These are phyloP conservation scores for Drosophila ustulata DNA, from an alignment of 2,888 invertebrate species.

Conservation along the genomic window DNA sequence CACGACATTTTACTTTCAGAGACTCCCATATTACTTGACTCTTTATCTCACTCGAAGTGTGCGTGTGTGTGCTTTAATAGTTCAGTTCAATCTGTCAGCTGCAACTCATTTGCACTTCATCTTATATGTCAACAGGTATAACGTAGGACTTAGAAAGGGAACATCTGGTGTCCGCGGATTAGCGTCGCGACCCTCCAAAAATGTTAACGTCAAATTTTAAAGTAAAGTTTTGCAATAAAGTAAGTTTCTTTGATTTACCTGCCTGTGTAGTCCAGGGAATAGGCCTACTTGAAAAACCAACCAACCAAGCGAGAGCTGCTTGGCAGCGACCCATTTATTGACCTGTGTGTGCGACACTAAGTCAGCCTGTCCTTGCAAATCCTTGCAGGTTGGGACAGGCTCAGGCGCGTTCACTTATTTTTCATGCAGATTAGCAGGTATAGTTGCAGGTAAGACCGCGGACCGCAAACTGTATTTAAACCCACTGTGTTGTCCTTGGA, in stretches of 20 bases:
- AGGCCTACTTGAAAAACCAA: neutral
- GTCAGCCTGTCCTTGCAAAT: neutral
- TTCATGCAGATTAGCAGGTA: neutral
- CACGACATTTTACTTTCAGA: conserved; percentile 35
- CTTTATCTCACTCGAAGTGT: conserved; percentile 6
- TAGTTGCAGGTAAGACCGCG: neutral
- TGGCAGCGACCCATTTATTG: neutral
- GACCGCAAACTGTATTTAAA: conserved; percentile 47
- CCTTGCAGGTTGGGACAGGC: neutral
- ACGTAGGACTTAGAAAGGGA: neutral
- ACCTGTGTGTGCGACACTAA: neutral
- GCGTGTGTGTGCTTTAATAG: conserved; percentile 17
- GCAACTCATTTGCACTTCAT: conserved; percentile 26
- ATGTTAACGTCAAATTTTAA: neutral
- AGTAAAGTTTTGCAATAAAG: neutral
- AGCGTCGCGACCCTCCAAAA: neutral
- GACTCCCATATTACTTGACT: conserved; percentile 47
- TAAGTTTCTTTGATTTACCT: neutral
- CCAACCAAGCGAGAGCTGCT: neutral
- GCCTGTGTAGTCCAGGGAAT: neutral
- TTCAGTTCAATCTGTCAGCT: conserved; percentile 61
- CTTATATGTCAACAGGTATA: conserved; percentile 38
- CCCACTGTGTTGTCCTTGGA: neutral
- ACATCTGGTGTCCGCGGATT: conserved; percentile 10
- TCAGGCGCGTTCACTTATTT: neutral